Percentiles rank a stretch among this genome's conserved stretches.
phyloP scores from a whole-genome alignment of 2,888 invertebrate species.

The Matsumyia berberina region DNA sequence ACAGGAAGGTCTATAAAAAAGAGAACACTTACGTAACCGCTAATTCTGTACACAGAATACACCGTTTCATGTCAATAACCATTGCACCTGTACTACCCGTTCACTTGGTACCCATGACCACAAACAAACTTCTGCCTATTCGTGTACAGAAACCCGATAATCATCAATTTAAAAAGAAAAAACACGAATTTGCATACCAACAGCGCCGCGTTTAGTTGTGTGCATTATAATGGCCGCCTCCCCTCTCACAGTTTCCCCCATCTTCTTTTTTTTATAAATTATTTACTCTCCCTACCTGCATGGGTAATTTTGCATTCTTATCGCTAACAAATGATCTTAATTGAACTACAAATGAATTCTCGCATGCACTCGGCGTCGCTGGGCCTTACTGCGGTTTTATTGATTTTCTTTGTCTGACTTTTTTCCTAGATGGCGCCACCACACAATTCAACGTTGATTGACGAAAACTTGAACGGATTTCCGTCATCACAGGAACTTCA shows the following conservation, averaged over 20 bases:
- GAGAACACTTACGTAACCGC: conserved; percentile 28
- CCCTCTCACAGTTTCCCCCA: not conserved
- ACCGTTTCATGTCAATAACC: conserved; percentile 30
- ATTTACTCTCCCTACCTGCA: conserved; percentile 30
- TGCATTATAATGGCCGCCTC: conserved; percentile 12
- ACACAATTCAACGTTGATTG: conserved; percentile 83
- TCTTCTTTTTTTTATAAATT: conserved; percentile 2
- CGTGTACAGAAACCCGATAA: conserved; percentile 41
- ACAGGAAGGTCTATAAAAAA: not conserved
- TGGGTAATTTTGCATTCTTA: conserved; percentile 81
- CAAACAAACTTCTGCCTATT: conserved; percentile 42
- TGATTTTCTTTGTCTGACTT: conserved; percentile 6
- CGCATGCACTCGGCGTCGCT: conserved; percentile 11
- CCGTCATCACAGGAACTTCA: conserved; percentile 80
- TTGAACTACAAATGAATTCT: conserved; percentile 77
- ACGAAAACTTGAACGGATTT: conserved; percentile 80
- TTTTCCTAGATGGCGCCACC: conserved; percentile 80
- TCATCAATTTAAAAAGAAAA: conserved; percentile 28
- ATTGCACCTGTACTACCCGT: conserved; percentile 54
- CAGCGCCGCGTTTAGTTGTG: not conserved
- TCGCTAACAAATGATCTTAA: conserved; percentile 82
- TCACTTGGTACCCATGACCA: conserved; percentile 43
- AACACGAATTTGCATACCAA: conserved; percentile 56
- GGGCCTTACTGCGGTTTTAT: conserved; percentile 9
- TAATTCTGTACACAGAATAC: conserved; percentile 23